phyloP scores from a whole-genome alignment of 92 coral and sea anemone species.

The Scolanthus callimorphus region DNA sequence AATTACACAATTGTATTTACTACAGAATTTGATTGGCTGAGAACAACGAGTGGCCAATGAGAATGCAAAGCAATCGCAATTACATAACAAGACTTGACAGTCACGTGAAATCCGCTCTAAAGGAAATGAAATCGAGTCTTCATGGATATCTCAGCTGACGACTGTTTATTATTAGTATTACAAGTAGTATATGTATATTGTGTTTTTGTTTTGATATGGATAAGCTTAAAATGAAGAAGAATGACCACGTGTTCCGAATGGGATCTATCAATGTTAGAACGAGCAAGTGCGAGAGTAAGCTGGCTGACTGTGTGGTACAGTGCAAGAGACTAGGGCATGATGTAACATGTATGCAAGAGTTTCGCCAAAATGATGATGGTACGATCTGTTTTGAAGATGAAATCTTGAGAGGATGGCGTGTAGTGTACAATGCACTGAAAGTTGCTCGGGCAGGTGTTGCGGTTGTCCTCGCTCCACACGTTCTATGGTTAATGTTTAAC shows the following conservation, averaged over 20 bases:
- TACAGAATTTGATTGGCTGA: too few species aligned
- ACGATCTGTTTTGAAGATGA: slow-evolving; percentile 1
- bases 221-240: too few species aligned
- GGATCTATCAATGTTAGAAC: too few species aligned
- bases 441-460: slow-evolving; percentile 4
- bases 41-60: too few species aligned
- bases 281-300: slow-evolving; percentile 1
- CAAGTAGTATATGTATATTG: too few species aligned
- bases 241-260: too few species aligned
- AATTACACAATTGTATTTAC: too few species aligned
- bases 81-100: too few species aligned
- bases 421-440: slow-evolving; percentile 3
- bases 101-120: slow-evolving; percentile 4
- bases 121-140: slow-evolving; percentile 9
- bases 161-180: too few species aligned
- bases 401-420: slow-evolving; percentile 4
- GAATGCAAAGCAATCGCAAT: too few species aligned
- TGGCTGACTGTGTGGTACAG: slow-evolving; percentile 3
- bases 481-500: background rate
- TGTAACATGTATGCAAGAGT: slow-evolving; percentile 6
- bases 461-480: slow-evolving; percentile 1
- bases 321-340: slow-evolving; percentile 1
- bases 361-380: background rate
- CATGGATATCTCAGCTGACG: slow-evolving; percentile 4
- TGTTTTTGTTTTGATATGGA: too few species aligned